Evolutionary conservation across 1,140 invertebrate species (phyloP), one percentile per base, ranked within the genome.

Genomic region (Telenomus remus): DNA sequence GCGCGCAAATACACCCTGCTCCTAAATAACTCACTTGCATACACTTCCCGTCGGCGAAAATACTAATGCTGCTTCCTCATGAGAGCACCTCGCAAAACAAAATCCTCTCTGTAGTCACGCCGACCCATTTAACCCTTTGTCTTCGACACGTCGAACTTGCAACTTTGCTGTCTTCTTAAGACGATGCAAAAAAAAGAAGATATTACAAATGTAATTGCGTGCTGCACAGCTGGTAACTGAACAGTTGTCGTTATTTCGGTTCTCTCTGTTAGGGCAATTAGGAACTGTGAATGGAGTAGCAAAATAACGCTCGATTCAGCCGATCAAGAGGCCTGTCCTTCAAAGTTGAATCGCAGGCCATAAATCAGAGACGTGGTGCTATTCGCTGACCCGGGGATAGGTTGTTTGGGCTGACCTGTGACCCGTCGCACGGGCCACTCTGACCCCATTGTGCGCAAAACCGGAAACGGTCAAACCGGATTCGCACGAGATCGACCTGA

Each of bases 391-490:
- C 84, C 77, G 80, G 82, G 78, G 81, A 85, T 79, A 83, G 84
- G 80, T 86, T 87, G 84, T 88, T 88, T 88, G 84, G 87, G 80
- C 85, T 86, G 85, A 87, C 85, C 86, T 81, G 79, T 81, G 86
- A 85, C 86, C 86, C 72, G 57, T 79, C 80, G 84, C 83, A 85
- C 80, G 79, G 76, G 80, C 78, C 78, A 78, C 65, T 60, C 53
- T 83, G 83, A 86, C 81, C 84, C 77, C 69, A 76, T 65, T 76
- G 56, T 68, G 53, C n/a, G n/a, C 37, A 57, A 71, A 84, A 86
- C 81, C 80, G 82, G 82, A 85, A 81, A 82, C 68, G 54, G 54
- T 63, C 73, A 75, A 81, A 79, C 79, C 78, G 77, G 79, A 78
- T 82, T 79, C 46, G 55, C 44, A 50, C 10, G 59, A 73, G 63